phyloP scores from a whole-genome alignment of 2,113 vertebrate genomes.

The Odontesthes bonariensis region DNA sequence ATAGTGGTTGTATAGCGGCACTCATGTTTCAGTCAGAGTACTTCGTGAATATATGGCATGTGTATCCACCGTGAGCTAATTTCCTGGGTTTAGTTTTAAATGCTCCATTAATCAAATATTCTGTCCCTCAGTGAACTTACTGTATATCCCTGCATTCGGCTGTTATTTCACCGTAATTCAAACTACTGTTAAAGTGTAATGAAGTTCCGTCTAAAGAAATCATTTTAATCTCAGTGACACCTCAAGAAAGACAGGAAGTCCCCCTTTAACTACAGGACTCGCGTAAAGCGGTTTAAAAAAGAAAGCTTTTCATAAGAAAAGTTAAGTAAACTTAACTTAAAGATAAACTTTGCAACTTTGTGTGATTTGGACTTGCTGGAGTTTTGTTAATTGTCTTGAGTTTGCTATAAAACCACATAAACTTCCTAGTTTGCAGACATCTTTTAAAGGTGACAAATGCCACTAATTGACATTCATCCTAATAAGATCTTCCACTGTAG shows the following conservation, averaged over 20 bases:
- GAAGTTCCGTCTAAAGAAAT: background rate
- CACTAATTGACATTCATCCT: slow-evolving; percentile 60
- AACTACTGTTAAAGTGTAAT: background rate
- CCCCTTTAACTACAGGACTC: background rate
- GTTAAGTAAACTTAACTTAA: background rate
- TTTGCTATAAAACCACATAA: background rate
- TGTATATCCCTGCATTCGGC: slow-evolving; percentile 15
- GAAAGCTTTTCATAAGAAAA: background rate
- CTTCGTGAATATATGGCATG: slow-evolving; percentile 48
- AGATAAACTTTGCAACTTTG: background rate
- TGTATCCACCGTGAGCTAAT: slow-evolving; percentile 43
- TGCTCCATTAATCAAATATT: slow-evolving; percentile 48
- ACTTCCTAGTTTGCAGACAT: slow-evolving; percentile 20
- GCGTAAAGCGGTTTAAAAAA: background rate
- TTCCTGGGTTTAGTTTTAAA: slow-evolving; percentile 36
- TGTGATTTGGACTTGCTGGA: background rate
- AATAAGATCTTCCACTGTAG: slow-evolving; percentile 46
- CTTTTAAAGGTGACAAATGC: slow-evolving; percentile 42
- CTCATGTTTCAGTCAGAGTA: slow-evolving; percentile 57
- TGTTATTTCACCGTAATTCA: slow-evolving; percentile 15
- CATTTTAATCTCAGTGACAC: slow-evolving; percentile 2
- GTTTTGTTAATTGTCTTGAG: background rate
- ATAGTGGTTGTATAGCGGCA: slow-evolving; percentile 46
- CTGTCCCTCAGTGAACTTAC: slow-evolving; percentile 14
- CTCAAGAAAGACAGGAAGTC: background rate